Evolutionary conservation across 2,113 vertebrate genomes (phyloP).

Genomic region (Ictalurus furcatus): DNA sequence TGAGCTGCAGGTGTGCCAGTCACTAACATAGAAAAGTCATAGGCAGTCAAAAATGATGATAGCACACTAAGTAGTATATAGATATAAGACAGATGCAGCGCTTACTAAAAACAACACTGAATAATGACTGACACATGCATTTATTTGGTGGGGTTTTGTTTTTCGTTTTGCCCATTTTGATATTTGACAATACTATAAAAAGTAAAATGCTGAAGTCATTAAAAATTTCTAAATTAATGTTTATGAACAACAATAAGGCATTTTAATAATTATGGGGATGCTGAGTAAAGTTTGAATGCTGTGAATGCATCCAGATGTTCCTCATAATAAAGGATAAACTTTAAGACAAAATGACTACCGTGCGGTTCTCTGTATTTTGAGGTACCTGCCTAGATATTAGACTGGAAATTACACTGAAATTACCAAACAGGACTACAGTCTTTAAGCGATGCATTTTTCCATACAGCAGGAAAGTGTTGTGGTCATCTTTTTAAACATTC

Average conservation of each 20-base stretch:
- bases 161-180: neutral
- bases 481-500: neutral
- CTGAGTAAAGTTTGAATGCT: neutral
- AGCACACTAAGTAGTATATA: neutral
- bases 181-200: neutral
- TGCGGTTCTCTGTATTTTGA: slow-evolving; percentile 30
- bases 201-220: neutral
- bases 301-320: slow-evolving; percentile 43
- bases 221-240: neutral
- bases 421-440: slow-evolving; percentile 35
- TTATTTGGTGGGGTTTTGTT: no score
- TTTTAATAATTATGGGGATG: neutral
- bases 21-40: neutral
- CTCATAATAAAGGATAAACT: slow-evolving; percentile 21
- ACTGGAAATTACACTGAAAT: slow-evolving; percentile 36
- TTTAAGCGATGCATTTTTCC: slow-evolving; percentile 23
- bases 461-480: slow-evolving; percentile 18
- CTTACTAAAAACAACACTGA: neutral
- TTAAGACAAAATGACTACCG: slow-evolving; percentile 31
- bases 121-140: neutral
- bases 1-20: slow-evolving; percentile 15
- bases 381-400: slow-evolving; percentile 11
- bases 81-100: neutral
- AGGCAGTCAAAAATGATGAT: neutral
- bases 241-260: neutral